Evolutionary conservation across 2,113 vertebrate species (phyloP).

Genomic region (Fregetta grallaria): DNA sequence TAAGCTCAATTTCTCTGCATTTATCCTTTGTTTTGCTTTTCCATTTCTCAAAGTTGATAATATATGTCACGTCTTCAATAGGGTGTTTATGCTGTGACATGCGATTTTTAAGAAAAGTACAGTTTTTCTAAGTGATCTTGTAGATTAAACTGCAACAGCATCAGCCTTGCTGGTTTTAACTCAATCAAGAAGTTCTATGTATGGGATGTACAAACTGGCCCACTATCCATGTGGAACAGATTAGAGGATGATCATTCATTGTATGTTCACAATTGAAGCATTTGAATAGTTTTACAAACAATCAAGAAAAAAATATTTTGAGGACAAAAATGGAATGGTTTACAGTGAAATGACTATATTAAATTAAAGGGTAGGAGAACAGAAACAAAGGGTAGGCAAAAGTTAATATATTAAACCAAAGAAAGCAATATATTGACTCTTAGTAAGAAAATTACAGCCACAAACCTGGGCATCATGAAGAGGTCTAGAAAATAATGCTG

Average conservation of each 20-base stretch:
- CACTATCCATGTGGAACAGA: background rate
- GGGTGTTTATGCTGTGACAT: background rate
- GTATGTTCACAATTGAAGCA: background rate
- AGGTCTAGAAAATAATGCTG: background rate
- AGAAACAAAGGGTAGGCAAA: background rate
- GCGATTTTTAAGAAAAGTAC: background rate
- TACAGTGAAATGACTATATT: background rate
- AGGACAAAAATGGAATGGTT: background rate
- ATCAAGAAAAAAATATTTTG: background rate
- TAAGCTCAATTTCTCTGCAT: background rate
- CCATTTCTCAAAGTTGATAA: background rate
- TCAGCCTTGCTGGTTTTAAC: background rate
- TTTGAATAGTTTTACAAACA: constrained; percentile 14
- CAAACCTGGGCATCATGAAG: background rate
- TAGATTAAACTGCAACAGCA: background rate
- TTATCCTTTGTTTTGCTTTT: background rate
- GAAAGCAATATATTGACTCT: background rate
- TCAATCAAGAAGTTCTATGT: background rate
- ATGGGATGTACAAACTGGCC: background rate
- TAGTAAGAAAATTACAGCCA: background rate
- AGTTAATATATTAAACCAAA: background rate
- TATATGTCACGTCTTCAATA: background rate
- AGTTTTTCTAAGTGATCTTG: background rate
- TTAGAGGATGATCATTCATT: constrained; percentile 2
- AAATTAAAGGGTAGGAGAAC: background rate